Conservation (phyloP, 2,797 vertebrate genomes). For the Phyllotis vaccarum region DNA sequence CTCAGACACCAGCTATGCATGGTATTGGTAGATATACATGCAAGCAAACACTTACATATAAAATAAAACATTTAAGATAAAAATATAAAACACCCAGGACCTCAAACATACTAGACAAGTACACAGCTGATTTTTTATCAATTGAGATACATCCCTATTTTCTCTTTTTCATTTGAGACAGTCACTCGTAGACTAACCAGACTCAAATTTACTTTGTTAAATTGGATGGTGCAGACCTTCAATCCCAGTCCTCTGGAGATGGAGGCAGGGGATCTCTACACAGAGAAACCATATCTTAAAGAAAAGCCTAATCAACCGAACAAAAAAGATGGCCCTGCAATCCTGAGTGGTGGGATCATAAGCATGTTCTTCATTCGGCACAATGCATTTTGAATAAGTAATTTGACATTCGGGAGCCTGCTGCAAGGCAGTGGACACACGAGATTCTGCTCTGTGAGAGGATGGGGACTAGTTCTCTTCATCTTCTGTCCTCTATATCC, state of each 20-base stretch:
- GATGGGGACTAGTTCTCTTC: not conserved
- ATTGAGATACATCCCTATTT: not conserved
- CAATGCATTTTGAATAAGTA: not conserved
- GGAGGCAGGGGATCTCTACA: not conserved
- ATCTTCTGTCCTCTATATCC: not conserved
- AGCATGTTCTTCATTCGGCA: not conserved
- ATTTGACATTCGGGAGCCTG: slow-evolving; percentile 8
- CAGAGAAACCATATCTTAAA: not conserved
- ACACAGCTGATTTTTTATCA: not conserved
- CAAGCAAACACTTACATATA: not conserved
- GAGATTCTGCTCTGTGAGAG: not conserved
- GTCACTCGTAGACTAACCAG: not conserved
- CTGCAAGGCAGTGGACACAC: not conserved
- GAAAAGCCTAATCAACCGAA: not conserved
- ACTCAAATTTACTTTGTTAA: not conserved
- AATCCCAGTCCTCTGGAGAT: not conserved
- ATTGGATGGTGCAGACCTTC: not conserved
- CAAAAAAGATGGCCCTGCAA: not conserved
- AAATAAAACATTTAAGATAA: not conserved
- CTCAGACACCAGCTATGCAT: not conserved
- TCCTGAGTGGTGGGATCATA: not conserved
- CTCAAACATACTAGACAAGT: not conserved
- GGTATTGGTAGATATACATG: not conserved
- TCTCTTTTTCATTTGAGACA: not conserved
- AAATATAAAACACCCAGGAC: not conserved